Evolutionary conservation across 1,140 invertebrate species (phyloP).

Genomic region (Temnothorax longispinosus): DNA sequence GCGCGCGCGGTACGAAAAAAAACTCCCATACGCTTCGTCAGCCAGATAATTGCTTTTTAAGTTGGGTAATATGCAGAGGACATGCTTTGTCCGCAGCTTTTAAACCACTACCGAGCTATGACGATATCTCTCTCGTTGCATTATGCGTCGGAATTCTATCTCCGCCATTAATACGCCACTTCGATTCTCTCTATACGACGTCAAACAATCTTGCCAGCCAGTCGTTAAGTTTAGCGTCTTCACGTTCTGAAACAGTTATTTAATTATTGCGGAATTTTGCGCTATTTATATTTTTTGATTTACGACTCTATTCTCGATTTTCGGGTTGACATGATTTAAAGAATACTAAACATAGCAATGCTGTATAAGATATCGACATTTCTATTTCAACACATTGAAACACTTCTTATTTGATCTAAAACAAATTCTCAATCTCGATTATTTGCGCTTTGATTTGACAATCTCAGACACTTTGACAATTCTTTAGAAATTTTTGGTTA

Average conservation of each 20-base stretch:
- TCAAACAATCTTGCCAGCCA: neutral
- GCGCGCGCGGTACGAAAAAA: slow-evolving; percentile 44
- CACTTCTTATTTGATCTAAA: neutral
- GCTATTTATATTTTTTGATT: neutral
- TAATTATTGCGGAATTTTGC: slow-evolving; percentile 28
- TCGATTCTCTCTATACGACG: slow-evolving; percentile 7
- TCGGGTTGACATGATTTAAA: neutral
- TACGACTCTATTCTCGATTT: neutral
- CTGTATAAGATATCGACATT: neutral
- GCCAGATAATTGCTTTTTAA: slow-evolving; percentile 66
- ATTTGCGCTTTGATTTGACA: neutral
- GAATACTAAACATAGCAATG: neutral
- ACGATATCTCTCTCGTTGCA: neutral
- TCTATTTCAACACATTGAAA: too few relatives aligned
- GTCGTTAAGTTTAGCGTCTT: neutral
- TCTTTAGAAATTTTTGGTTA: neutral
- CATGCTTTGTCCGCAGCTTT: slow-evolving; percentile 53
- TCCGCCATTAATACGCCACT: slow-evolving; percentile 15
- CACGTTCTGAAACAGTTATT: neutral
- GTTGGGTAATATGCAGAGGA: slow-evolving; percentile 50
- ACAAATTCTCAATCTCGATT: neutral
- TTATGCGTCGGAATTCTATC: slow-evolving; percentile 8
- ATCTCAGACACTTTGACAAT: neutral
- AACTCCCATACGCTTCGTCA: slow-evolving; percentile 29
- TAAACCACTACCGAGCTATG: slow-evolving; percentile 33